phyloP scores from a whole-genome alignment of 2,888 invertebrate genomes.

The Hyposoter didymator region DNA sequence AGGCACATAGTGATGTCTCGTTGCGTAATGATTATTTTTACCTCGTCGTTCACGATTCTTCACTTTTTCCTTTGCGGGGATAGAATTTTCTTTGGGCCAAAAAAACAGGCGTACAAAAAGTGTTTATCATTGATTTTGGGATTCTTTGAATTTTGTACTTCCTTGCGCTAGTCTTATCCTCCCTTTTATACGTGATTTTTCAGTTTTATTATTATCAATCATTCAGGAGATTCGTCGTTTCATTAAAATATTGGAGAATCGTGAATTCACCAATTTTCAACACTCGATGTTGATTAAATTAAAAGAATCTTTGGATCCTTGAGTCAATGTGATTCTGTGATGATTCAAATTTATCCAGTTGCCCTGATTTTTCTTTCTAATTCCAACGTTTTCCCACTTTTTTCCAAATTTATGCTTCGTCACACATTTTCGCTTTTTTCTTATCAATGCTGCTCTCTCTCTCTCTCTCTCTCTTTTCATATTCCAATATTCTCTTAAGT shows the following conservation, averaged over 20 bases:
- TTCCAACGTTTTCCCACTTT: too few species aligned
- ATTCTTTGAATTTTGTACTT: slow-evolving; percentile 48
- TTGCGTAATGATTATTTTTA: not conserved
- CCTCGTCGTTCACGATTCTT: not conserved
- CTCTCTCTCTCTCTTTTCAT: not conserved
- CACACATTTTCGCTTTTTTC: not conserved
- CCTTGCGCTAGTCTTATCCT: slow-evolving; percentile 46
- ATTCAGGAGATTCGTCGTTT: slow-evolving; percentile 54
- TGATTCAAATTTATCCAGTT: slow-evolving; percentile 56
- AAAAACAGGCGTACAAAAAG: not conserved
- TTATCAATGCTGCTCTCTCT: not conserved
- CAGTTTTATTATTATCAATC: not conserved
- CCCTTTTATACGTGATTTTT: slow-evolving; percentile 30
- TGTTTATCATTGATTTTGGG: not conserved
- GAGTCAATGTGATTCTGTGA: not conserved
- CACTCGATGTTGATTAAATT: not conserved
- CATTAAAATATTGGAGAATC: not conserved
- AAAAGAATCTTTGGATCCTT: not conserved
- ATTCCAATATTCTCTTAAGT: slow-evolving; percentile 47
- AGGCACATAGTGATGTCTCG: slow-evolving; percentile 78
- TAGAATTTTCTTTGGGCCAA: not conserved
- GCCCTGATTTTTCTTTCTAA: not conserved
- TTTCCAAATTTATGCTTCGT: not conserved
- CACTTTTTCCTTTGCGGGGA: not conserved
- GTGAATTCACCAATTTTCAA: not conserved